Percentiles rank a stretch among this genome's conserved stretches.
Evolutionary conservation across 1,140 invertebrate species (phyloP).

Genomic region (Epicauta chinensis): DNA sequence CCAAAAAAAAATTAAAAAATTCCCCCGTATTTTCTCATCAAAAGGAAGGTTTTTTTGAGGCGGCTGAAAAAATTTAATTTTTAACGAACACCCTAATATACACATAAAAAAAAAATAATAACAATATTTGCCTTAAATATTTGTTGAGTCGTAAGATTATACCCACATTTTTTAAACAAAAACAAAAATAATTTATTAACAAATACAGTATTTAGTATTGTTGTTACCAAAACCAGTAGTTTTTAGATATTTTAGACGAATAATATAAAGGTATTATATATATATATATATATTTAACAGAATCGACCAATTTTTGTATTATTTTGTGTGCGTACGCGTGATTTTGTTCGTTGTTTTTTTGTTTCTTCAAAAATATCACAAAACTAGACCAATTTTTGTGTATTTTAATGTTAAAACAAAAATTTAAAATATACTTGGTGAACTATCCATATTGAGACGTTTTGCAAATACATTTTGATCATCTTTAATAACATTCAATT

Average conservation of each 20-base stretch:
- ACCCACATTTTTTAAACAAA: neutral
- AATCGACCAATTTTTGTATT: neutral
- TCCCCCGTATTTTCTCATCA: too few relatives aligned
- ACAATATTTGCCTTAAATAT: neutral
- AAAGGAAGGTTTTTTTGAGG: too few relatives aligned
- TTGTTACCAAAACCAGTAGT: conserved; percentile 8
- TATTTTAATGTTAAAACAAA: too few relatives aligned
- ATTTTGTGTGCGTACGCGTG: neutral
- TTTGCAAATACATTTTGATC: too few relatives aligned
- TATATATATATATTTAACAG: neutral
- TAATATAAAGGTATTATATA: neutral
- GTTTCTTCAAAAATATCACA: neutral
- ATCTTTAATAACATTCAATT: too few relatives aligned
- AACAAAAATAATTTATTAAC: conserved; percentile 3
- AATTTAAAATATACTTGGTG: too few relatives aligned
- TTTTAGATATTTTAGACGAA: conserved; percentile 12
- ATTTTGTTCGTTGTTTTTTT: neutral
- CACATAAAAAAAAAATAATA: neutral
- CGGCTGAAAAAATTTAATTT: too few relatives aligned
- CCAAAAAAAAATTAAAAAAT: too few relatives aligned
- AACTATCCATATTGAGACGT: too few relatives aligned
- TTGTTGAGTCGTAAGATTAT: neutral
- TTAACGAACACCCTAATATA: too few relatives aligned
- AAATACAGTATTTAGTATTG: conserved; percentile 5
- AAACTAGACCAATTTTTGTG: neutral